Evolutionary conservation across 2,888 invertebrate genomes (phyloP).

Genomic region (Drosophila anomalata): DNA sequence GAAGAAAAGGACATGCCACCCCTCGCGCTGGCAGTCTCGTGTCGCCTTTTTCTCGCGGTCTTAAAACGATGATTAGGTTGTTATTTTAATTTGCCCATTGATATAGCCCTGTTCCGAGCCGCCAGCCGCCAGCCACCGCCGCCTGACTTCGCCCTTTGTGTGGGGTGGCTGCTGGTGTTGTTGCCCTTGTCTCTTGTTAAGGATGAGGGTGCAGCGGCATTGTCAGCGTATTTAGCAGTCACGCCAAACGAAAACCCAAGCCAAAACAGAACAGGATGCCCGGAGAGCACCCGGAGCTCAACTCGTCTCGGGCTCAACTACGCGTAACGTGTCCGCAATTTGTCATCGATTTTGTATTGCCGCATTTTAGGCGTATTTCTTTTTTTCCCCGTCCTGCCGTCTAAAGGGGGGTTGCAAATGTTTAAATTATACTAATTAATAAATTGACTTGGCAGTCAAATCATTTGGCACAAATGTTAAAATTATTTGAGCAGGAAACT

Average conservation of each 20-base stretch:
- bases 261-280: constrained; percentile 7
- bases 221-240: constrained; percentile 79
- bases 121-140: constrained; percentile 46
- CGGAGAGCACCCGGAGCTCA: constrained; percentile 49
- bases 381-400: neutral
- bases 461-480: constrained; percentile 73
- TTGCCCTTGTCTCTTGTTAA: constrained; percentile 52
- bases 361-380: constrained; percentile 71
- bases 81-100: constrained; percentile 85
- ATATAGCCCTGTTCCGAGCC: constrained; percentile 74
- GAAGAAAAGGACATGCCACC: constrained; percentile 9
- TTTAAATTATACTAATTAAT: constrained; percentile 82
- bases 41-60: constrained; percentile 82
- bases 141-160: constrained; percentile 69
- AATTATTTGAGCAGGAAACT: constrained; percentile 57
- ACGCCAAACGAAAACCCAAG: constrained; percentile 51
- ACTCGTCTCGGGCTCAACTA: constrained; percentile 81
- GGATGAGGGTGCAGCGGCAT: constrained; percentile 65
- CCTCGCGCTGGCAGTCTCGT: constrained; percentile 39
- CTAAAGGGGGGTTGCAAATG: constrained; percentile 58
- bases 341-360: constrained; percentile 84
- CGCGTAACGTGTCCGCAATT: constrained; percentile 84
- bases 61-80: constrained; percentile 85
- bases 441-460: constrained; percentile 80
- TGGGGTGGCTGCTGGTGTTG: constrained; percentile 64